Conservation (phyloP, 1,140 invertebrate species). For the Chironomus striatipennis region DNA sequence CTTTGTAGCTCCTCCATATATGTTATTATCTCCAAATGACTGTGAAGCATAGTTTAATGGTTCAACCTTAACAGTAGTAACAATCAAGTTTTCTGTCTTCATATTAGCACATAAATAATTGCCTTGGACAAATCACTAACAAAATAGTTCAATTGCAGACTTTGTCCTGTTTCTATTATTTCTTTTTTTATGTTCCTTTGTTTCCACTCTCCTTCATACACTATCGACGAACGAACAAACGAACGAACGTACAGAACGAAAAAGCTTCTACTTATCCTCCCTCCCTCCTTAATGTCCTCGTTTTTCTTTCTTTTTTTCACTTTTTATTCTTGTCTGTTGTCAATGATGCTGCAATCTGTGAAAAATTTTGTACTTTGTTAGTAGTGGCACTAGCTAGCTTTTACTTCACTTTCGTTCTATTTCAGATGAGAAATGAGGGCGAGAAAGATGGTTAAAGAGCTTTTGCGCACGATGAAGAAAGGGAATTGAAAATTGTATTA, state of each 20-base stretch:
- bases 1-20: not conserved
- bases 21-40: not conserved
- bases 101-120: not conserved
- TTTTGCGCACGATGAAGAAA: constrained; percentile 4
- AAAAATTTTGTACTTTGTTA: not conserved
- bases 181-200: not conserved
- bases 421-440: not conserved
- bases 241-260: not conserved
- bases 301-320: not conserved
- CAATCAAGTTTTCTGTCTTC: constrained; percentile 12
- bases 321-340: not conserved
- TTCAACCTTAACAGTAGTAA: constrained; percentile 10
- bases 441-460: constrained; percentile 5
- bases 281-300: not conserved
- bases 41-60: constrained; percentile 14
- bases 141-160: not conserved
- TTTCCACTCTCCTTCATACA: no score
- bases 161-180: not conserved
- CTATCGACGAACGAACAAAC: not conserved
- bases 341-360: no score
- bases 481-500: not conserved
- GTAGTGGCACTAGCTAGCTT: not conserved
- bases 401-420: constrained; percentile 23
- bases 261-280: not conserved
- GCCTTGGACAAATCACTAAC: not conserved